Base-by-base conservation (phyloP, 2,888 invertebrate species). In the Agapetus fuscipes region DNA sequence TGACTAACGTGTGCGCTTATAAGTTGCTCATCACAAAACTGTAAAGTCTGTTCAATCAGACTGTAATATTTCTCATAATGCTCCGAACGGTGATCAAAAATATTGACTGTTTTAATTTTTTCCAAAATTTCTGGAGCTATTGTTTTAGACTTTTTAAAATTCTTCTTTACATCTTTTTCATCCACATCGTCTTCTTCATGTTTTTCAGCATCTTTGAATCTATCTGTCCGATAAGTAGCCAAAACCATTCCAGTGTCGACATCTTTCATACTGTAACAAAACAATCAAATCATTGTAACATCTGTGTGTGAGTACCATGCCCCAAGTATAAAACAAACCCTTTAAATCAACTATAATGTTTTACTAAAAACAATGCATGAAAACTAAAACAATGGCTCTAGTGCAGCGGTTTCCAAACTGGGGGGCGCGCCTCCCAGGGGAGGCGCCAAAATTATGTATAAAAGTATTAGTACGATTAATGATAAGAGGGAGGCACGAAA, bases 1-100 rank as follows among this genome's bases (percentile, higher is more conserved):
- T 72, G 61, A 25, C 74, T 72, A 30, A 71, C 59, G 48, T 71
- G 64, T 2, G 80, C 78, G 11, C 60, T 63, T 39, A 82, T 71
- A n/a, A 77, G 58, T 14, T 72, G 72, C 48, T 79, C 74, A 44
- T 74, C 71, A 20, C 72, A 71, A 55, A 78, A 66, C 46, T 76
- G 70, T 40, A 80, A 59, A 3, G 77, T 68, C 53, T 78, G 76
- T 28, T 64, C 59, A 13, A 78, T 66, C n/a, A 52, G 54, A 52
- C 60, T 66, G 57, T 68, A 60, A 55, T 79, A 81, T n/a, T 66
- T 56, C 41, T 71, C 64, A 25, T 56, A 59, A 50, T 72, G 62
- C 43, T 68, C 67, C 37, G 59, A 58, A 33, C 71, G 60, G 38
- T 64, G 70, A 41, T 71, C 61, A 29, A 56, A 55, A 14, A 76